Evolutionary conservation across 2,888 invertebrate genomes (phyloP).

Genomic region (Tenthredo amoena): DNA sequence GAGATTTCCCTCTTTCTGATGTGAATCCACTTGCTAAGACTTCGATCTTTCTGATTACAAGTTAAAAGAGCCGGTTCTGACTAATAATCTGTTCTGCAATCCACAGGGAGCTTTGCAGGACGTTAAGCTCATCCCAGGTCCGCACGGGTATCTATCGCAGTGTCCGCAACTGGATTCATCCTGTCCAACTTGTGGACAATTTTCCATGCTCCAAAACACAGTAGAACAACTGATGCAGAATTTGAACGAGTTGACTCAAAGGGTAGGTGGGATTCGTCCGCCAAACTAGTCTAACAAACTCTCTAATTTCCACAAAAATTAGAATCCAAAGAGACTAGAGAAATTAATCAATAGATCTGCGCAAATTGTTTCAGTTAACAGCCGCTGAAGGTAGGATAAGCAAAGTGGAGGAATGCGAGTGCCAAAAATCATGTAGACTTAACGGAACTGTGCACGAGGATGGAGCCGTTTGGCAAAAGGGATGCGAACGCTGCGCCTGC

Average conservation of each 20-base stretch:
- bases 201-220: slow-evolving; percentile 89
- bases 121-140: slow-evolving; percentile 90
- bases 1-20: background rate
- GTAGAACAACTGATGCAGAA: slow-evolving; percentile 90
- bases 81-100: slow-evolving; percentile 58
- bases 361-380: slow-evolving; percentile 83
- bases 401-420: slow-evolving; percentile 93
- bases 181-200: slow-evolving; percentile 95
- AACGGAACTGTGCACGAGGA: slow-evolving; percentile 91
- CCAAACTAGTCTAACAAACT: slow-evolving; percentile 38
- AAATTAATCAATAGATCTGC: slow-evolving; percentile 52
- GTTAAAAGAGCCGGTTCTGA: background rate
- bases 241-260: slow-evolving; percentile 90
- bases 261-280: slow-evolving; percentile 80
- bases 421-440: slow-evolving; percentile 91
- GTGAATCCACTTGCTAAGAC: background rate
- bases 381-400: slow-evolving; percentile 89
- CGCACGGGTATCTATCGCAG: slow-evolving; percentile 92
- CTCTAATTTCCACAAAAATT: background rate
- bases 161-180: slow-evolving; percentile 92
- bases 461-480: slow-evolving; percentile 91
- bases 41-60: background rate
- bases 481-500: slow-evolving; percentile 94
- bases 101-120: slow-evolving; percentile 93
- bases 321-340: background rate